These are phyloP conservation scores for Drosophila subpulchrella DNA, from an alignment of 1,140 invertebrate genomes.

Conservation along the genomic window DNA sequence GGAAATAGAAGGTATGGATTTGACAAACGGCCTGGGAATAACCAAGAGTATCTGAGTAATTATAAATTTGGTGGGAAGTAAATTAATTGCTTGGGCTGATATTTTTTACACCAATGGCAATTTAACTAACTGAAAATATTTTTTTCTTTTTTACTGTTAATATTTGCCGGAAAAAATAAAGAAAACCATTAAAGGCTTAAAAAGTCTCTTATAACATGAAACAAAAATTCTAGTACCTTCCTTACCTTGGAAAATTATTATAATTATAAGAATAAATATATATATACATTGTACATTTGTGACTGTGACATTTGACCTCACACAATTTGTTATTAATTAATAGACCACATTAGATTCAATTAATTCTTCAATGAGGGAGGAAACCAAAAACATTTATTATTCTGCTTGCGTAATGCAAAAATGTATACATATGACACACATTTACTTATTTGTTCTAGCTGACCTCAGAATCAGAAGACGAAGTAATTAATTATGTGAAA, in stretches of 20 bases:
- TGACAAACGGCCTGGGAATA: slow-evolving; percentile 22
- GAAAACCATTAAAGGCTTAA: no score
- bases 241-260: slow-evolving; percentile 20
- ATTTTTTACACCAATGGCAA: neutral
- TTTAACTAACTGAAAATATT: neutral
- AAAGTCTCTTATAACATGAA: neutral
- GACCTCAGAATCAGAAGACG: no score
- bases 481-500: no score
- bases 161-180: no score
- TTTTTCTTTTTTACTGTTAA: no score
- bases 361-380: slow-evolving; percentile 27
- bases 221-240: neutral
- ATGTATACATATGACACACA: neutral
- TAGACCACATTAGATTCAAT: slow-evolving; percentile 52
- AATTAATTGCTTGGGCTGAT: slow-evolving; percentile 17
- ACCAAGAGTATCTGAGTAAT: slow-evolving; percentile 16
- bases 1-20: slow-evolving; percentile 38
- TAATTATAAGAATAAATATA: slow-evolving; percentile 11
- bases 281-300: neutral
- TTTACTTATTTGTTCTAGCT: no score
- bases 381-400: slow-evolving; percentile 33
- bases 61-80: slow-evolving; percentile 16
- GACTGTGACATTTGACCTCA: neutral
- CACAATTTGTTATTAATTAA: slow-evolving; percentile 70
- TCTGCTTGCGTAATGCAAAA: neutral